Evolutionary conservation across 1,140 invertebrate genomes (phyloP).

Genomic region (Portunus trituberculatus): DNA sequence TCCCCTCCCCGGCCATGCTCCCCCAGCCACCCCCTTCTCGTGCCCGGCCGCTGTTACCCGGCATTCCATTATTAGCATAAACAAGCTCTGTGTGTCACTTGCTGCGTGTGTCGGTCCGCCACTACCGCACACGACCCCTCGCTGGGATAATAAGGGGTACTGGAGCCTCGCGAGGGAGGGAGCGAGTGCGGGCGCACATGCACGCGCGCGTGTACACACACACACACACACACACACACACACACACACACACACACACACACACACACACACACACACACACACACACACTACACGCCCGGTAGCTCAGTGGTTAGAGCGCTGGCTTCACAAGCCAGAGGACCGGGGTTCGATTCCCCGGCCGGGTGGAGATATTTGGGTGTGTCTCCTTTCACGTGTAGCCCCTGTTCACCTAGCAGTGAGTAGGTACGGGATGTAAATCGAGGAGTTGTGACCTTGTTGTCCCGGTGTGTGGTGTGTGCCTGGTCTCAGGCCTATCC

Average conservation of each 20-base stretch:
- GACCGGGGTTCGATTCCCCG: too few relatives aligned
- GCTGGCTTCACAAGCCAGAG: too few relatives aligned
- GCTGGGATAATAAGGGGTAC: background rate
- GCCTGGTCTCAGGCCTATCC: too few relatives aligned
- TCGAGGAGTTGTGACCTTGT: too few relatives aligned
- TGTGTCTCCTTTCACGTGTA: too few relatives aligned
- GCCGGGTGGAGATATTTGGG: too few relatives aligned
- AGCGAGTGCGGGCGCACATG: background rate
- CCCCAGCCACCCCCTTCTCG: background rate
- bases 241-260: conserved; percentile 8
- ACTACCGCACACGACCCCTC: conserved; percentile 21
- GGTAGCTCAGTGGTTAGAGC: too few relatives aligned
- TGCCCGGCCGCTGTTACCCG: conserved; percentile 4
- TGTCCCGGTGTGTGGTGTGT: too few relatives aligned
- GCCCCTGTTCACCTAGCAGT: too few relatives aligned
- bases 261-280: conserved; percentile 20
- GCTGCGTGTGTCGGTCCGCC: background rate
- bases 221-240: conserved; percentile 16
- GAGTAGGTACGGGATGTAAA: too few relatives aligned
- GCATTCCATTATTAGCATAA: conserved; percentile 63
- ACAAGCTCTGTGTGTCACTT: conserved; percentile 29
- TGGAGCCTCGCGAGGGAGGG: background rate
- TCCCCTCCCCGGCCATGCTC: background rate
- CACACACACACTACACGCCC: conserved; percentile 18
- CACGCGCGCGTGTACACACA: background rate